phyloP scores from a whole-genome alignment of 2,113 vertebrate species.

The Thamnaconus septentrionalis region DNA sequence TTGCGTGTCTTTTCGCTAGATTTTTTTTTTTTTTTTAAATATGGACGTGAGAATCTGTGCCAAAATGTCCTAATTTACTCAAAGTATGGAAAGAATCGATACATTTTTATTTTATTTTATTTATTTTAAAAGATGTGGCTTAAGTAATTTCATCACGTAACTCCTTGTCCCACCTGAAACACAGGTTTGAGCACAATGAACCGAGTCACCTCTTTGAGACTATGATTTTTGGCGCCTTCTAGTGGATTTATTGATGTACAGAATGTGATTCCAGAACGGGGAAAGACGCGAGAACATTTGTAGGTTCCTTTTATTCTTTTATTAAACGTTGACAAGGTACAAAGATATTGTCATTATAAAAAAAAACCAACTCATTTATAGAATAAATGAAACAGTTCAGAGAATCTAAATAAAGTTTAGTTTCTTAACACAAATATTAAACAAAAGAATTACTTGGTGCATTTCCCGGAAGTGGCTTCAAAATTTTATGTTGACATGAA shows the following conservation, averaged over 20 bases:
- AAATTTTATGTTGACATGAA: slow-evolving; percentile 3
- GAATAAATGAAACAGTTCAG: no score
- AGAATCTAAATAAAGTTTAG: no score
- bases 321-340: slow-evolving; percentile 19
- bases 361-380: slow-evolving; percentile 1
- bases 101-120: no score
- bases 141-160: not conserved
- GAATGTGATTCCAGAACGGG: not conserved
- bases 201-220: slow-evolving; percentile 39
- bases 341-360: slow-evolving; percentile 14
- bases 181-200: slow-evolving; percentile 45
- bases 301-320: slow-evolving; percentile 27
- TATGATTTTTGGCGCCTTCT: slow-evolving; percentile 59
- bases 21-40: no score
- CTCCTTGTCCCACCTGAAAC: not conserved
- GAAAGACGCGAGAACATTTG: not conserved
- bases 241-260: slow-evolving; percentile 20
- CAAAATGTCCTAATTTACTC: no score
- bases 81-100: no score
- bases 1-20: no score
- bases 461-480: slow-evolving; percentile 14
- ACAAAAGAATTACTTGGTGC: slow-evolving; percentile 17
- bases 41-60: no score
- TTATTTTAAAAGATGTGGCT: no score
- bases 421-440: slow-evolving; percentile 3